Evolutionary conservation across 1,140 invertebrate species (phyloP), one percentile per base, ranked within the genome.

Genomic region (Amyelois transitella): DNA sequence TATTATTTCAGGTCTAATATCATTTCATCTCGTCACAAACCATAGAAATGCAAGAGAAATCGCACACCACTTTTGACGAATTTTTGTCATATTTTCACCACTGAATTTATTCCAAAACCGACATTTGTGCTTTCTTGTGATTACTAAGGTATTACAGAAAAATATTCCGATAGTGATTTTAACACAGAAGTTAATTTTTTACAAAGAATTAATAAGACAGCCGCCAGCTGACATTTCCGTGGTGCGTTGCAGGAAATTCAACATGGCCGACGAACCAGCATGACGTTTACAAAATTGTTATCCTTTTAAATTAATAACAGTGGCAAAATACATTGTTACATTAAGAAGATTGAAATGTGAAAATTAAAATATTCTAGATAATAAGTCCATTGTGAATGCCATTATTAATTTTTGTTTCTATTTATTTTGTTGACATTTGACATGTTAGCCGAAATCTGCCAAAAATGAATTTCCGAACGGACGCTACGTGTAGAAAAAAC

Each of bases 211-310:
- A 80, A 70, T 77, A 84, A 77, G 75, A 70, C 64, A 75, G 73
- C 75, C 75, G 77, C 83, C 87, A 89, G 85, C 87, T 89, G 87
- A 89, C 87, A 86, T 87, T 86, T 86, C 84, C 83, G 69, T 72
- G 66, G 70, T 85, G 81, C 81, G 79, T 83, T 86, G 76, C 78
- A 86, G 74, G 82, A 86, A 84, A 83, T 87, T 82, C 85, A 89
- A 89, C 79, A 89, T 89, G 86, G 86, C 86, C 72, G 83, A 78
- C 83, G 72, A 81, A 70, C 75, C 61, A 69, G 77, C 66, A 75
- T 80, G 81, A 83, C 79, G 76, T 84, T 82, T 69, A 47, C 66
- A 62, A 52, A 52, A 63, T 66, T 64, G 57, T 28, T 25, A 51
- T 64, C 60, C 66, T 14, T 1, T 38, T 38, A 38, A n/a, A n/a